These are phyloP conservation scores for Dermatemys mawii DNA, from an alignment of 2,113 vertebrate species.

Conservation along the genomic window DNA sequence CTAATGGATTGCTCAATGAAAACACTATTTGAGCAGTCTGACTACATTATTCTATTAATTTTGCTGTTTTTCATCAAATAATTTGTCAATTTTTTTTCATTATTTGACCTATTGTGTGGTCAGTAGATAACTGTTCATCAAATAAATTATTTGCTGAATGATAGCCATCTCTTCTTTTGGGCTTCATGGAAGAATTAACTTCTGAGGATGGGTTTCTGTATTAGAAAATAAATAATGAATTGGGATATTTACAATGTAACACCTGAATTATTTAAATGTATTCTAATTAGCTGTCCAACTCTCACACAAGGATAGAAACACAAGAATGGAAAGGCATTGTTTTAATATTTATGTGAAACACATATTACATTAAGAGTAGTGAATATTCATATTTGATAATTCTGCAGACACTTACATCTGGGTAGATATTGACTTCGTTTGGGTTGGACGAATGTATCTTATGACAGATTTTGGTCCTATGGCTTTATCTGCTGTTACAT, in stretches of 20 bases:
- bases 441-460: neutral
- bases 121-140: neutral
- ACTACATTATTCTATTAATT: neutral
- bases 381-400: neutral
- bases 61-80: neutral
- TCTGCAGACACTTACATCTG: neutral
- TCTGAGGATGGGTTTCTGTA: neutral
- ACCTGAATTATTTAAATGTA: neutral
- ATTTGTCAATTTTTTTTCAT: neutral
- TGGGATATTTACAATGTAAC: neutral
- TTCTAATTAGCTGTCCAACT: neutral
- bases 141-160: neutral
- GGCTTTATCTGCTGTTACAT: conserved; percentile 22
- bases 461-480: neutral
- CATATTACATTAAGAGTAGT: neutral
- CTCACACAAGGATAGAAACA: neutral
- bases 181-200: neutral
- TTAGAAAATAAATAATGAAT: neutral
- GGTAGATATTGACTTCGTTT: neutral
- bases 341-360: neutral
- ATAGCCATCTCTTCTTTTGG: neutral
- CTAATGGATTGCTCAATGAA: neutral
- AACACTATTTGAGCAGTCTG: neutral
- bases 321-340: neutral
- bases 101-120: neutral